Base-by-base conservation (phyloP, 2,113 vertebrate species). In the Potamarius usumacintae region DNA sequence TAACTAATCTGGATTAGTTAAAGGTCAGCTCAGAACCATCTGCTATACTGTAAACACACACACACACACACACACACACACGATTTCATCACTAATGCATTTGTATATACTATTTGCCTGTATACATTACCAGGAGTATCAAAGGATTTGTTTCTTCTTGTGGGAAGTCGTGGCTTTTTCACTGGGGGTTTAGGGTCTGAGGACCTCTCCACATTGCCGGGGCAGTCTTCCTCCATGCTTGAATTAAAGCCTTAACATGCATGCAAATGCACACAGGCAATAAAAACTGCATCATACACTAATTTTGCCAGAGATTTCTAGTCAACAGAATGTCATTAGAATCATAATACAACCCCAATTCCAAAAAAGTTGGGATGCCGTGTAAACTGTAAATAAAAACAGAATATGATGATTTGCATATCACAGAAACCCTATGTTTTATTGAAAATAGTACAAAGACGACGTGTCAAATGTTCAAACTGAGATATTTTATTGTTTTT, bases 71-170 rank as follows among this genome's bases (percentile, higher is more conserved):
- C 20, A 72, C 60, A 22, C 50, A 42, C 58, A 78, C 15, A 27
- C 30, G 90, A 92, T 91, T 92, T 11, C 9, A 4, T 60, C 77
- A 27, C 0, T 4, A 9, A 27, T 27, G 7, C 5, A 27, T 53
- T 10, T 53, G 22, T 27, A 53, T n/a, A 53, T 25, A 25, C 9
- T 1, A 14, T 52, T 77, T 52, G 34, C 18, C 50, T 50, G 53
- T 50, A 12, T 92, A 93, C 85, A 48, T 91, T 94, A 87, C 92
- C 91, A 85, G 93, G 91, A 89, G 72, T 94, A 90, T 95, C 94
- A 94, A 95, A 88, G 84, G 94, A 96, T 91, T 92, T 93, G 92
- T 94, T 94, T 93, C 92, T 94, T 91, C 93, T 92, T 87, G 93
- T 92, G 77, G 94, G 94, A 84, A 95, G 92, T 91, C 90, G 86